Evolutionary conservation across 2,113 vertebrate species (phyloP).

Genomic region (Madoqua kirkii): DNA sequence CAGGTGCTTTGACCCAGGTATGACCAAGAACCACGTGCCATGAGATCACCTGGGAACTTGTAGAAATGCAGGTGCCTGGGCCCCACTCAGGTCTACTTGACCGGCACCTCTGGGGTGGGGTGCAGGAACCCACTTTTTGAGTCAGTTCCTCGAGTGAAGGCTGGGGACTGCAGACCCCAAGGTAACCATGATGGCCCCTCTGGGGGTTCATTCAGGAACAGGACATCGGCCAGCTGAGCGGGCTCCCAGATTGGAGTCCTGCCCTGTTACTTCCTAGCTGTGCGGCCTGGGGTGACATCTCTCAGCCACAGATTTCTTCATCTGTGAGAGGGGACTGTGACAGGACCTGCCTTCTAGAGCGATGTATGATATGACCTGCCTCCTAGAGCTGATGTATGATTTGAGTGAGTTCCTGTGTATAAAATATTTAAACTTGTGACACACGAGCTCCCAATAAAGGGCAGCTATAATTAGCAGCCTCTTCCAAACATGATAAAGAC

Average conservation of each 20-base stretch:
- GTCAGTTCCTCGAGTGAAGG: not conserved
- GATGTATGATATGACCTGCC: too few species aligned
- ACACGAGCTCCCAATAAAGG: not conserved
- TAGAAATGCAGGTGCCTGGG: not conserved
- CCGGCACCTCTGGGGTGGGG: not conserved
- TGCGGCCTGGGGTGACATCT: not conserved
- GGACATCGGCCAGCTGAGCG: not conserved
- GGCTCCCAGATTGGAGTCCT: not conserved
- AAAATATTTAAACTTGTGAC: not conserved
- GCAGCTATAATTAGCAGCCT: not conserved
- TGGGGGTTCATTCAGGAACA: not conserved
- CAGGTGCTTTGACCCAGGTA: fast-evolving
- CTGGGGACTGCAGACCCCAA: not conserved
- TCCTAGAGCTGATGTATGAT: not conserved
- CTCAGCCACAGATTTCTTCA: not conserved
- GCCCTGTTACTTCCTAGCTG: not conserved
- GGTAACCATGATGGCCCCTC: not conserved
- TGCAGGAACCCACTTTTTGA: not conserved
- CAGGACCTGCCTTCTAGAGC: not conserved
- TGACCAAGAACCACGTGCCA: not conserved
- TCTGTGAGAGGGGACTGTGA: not conserved
- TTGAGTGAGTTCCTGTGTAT: not conserved
- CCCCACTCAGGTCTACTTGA: not conserved
- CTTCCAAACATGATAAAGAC: not conserved
- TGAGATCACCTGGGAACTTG: not conserved